A percentile compares a stretch with the other conserved stretches of the same genome.
Evolutionary conservation across 1,140 invertebrate genomes (phyloP).

Genomic region (Tribolium madens): DNA sequence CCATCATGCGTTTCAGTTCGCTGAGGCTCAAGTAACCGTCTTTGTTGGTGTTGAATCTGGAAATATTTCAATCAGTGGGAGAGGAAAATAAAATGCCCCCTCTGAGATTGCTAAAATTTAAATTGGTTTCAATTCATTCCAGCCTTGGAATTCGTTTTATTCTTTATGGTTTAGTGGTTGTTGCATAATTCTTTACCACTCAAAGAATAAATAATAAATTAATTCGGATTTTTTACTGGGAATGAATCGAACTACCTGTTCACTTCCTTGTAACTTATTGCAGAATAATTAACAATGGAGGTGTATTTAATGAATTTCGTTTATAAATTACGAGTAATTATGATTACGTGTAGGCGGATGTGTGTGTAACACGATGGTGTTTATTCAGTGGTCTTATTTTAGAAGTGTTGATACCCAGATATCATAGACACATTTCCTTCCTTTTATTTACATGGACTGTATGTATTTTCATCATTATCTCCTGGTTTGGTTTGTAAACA

Average conservation of each 20-base stretch:
- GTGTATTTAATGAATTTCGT: neutral
- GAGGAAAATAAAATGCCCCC: neutral
- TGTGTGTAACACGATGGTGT: neutral
- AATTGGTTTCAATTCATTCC: neutral
- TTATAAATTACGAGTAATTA: neutral
- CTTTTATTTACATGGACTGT: conserved; percentile 22
- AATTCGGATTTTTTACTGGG: no score
- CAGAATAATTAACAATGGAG: neutral
- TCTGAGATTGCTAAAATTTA: neutral
- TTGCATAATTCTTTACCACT: neutral
- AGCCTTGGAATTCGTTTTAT: neutral
- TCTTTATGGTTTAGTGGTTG: neutral
- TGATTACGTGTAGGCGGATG: conserved; percentile 8
- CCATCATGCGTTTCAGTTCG: conserved; percentile 97
- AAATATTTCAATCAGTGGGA: conserved; percentile 59
- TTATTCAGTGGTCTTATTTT: conserved; percentile 25
- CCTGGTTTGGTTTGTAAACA: neutral
- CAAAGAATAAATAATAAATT: no score
- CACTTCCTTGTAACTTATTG: no score
- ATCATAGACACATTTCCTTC: conserved; percentile 36
- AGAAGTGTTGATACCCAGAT: conserved; percentile 31
- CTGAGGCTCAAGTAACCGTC: conserved; percentile 90
- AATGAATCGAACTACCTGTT: no score
- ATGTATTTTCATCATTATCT: conserved; percentile 36
- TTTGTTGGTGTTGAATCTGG: conserved; percentile 88